Percentiles rank a stretch among this genome's conserved stretches.
Conservation (phyloP, 2,888 invertebrate species). For the Trichogramma dendrolimi region DNA sequence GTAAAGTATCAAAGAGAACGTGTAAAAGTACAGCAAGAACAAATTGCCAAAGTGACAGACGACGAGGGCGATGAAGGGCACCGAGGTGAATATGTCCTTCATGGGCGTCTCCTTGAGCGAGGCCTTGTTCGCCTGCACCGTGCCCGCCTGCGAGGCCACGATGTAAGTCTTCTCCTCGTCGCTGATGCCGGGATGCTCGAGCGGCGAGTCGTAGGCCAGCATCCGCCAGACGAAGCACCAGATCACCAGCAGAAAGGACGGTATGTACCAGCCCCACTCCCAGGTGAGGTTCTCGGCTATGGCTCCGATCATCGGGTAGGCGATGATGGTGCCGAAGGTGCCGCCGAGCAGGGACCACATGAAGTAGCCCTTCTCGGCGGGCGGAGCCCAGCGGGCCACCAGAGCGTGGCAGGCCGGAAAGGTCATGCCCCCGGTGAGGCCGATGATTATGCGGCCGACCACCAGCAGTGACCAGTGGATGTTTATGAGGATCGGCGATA, state of each 20-base stretch:
- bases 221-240: constrained; percentile 63
- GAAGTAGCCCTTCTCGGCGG: constrained; percentile 71
- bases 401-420: constrained; percentile 65
- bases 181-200: constrained; percentile 61
- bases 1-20: constrained; percentile 73
- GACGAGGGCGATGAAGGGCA: constrained; percentile 66
- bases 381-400: constrained; percentile 71
- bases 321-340: constrained; percentile 67
- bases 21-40: constrained; percentile 72
- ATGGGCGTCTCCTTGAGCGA: constrained; percentile 59
- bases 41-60: constrained; percentile 71
- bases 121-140: constrained; percentile 33
- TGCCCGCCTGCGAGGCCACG: constrained; percentile 44
- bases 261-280: constrained; percentile 66
- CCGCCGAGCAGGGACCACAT: constrained; percentile 70
- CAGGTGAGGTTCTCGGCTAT: constrained; percentile 63
- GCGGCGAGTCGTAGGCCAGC: constrained; percentile 63
- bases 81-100: constrained; percentile 59
- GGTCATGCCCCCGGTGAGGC: constrained; percentile 55
- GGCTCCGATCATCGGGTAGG: constrained; percentile 65
- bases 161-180: constrained; percentile 64
- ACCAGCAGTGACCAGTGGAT: constrained; percentile 37
- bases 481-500: constrained; percentile 41
- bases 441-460: constrained; percentile 38
- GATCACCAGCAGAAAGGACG: constrained; percentile 57